Evolutionary conservation across 2,888 invertebrate genomes (phyloP), one percentile per base, ranked within the genome.

Genomic region (Anticlea derivata): DNA sequence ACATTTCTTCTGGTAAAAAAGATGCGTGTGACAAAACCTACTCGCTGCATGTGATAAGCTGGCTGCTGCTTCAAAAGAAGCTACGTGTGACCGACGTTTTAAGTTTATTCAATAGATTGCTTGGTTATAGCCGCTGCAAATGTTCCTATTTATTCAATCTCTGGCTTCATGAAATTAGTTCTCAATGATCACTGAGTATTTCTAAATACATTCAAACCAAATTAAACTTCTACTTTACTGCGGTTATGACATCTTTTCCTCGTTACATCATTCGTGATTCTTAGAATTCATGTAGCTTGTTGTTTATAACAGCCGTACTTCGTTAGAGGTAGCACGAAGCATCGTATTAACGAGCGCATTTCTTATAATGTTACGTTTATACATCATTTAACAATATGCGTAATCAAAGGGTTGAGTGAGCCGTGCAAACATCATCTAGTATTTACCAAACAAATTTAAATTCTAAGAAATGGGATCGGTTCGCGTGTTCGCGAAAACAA

Each of bases 321-420:
- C 2, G 33, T 11, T 33, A 38, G 23, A 11, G 27, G 38, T 35
- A 34, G 53, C 52, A 54, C 56, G 56, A 46, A 50, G 41, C 24
- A 53, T 50, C 33, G 37, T 50, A 40, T 20, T 24, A 48, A 40
- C 39, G 39, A 47, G 47, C 47, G 30, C 49, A 50, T 52, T 59
- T 57, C 50, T 51, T 60, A 6, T 48, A 49, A 33, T 30, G 41
- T 50, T 53, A 50, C 31, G 49, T 47, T 56, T 47, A 11, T 23
- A 11, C n/a, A n/a, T n/a, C n/a, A n/a, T n/a, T n/a, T n/a, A n/a
- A n/a, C n/a, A n/a, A n/a, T n/a, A n/a, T n/a, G n/a, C n/a, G n/a
- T n/a, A 29, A 11, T 8, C 8, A 20, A 52, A 57, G 58, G 56
- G 47, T 58, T 47, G 52, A 50, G 44, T 30, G 35, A 26, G 35